Evolutionary conservation across 2,888 invertebrate species (phyloP).

Genomic region (Drosophila macrospina): DNA sequence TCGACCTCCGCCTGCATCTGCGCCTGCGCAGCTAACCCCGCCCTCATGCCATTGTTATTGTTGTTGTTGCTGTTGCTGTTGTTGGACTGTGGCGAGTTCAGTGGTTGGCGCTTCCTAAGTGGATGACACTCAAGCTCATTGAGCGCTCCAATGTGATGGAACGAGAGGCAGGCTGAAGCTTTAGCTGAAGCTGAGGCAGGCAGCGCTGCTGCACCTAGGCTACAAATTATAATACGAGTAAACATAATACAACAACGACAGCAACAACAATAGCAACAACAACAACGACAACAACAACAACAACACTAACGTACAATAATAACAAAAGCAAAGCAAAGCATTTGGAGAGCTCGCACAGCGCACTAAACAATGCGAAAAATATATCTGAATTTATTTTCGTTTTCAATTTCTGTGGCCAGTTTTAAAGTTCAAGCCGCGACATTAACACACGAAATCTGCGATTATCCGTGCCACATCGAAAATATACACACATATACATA

Average conservation of each 20-base stretch:
- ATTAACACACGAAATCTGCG: conserved; percentile 76
- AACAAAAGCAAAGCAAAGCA: conserved; percentile 18
- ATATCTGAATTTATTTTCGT: conserved; percentile 65
- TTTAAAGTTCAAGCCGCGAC: conserved; percentile 81
- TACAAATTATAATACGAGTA: conserved; percentile 68
- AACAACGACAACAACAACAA: background rate
- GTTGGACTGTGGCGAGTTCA: conserved; percentile 68
- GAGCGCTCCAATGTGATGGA: conserved; percentile 55
- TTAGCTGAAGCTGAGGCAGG: conserved; percentile 25
- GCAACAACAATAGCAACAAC: conserved; percentile 11
- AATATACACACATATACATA: background rate
- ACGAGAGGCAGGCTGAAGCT: conserved; percentile 5
- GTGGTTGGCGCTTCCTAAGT: conserved; percentile 79
- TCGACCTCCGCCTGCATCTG: conserved; percentile 52
- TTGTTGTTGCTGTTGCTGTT: conserved; percentile 26
- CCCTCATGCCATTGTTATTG: conserved; percentile 36
- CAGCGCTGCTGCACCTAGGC: conserved; percentile 70
- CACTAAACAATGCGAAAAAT: conserved; percentile 73
- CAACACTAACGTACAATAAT: conserved; percentile 17
- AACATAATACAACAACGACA: conserved; percentile 72
- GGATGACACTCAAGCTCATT: conserved; percentile 80
- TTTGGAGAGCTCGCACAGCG: conserved; percentile 53
- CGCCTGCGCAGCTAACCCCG: conserved; percentile 38
- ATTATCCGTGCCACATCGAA: conserved; percentile 61
- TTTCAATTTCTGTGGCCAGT: conserved; percentile 71